A percentile compares a stretch with the other conserved stretches of the same genome.
Evolutionary conservation across 2,113 vertebrate species (phyloP).

Genomic region (Catharus fuscescens): DNA sequence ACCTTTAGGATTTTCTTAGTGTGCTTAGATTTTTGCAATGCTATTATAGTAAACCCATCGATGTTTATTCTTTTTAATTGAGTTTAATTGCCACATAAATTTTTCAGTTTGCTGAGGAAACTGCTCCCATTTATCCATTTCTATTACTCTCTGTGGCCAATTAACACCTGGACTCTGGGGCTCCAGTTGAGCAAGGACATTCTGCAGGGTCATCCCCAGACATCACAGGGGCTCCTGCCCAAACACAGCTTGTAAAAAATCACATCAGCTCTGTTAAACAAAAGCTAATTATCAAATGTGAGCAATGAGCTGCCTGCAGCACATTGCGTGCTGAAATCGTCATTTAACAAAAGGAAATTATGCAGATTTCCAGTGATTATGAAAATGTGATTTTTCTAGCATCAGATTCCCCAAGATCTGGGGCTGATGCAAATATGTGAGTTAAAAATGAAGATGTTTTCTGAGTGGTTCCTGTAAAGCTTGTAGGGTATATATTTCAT

Average conservation of each 20-base stretch:
- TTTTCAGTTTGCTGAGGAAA: constrained; percentile 8
- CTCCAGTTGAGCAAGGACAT: neutral
- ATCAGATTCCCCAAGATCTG: neutral
- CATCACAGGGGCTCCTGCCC: neutral
- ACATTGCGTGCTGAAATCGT: neutral
- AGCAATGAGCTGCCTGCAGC: neutral
- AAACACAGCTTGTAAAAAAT: neutral
- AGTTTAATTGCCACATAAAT: constrained; percentile 22
- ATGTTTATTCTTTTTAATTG: constrained; percentile 39
- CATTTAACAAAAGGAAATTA: constrained; percentile 19
- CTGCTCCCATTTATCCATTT: constrained; percentile 5
- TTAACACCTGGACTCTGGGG: neutral
- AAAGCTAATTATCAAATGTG: constrained; percentile 15
- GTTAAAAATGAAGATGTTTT: neutral
- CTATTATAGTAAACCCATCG: neutral
- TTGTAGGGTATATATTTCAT: neutral
- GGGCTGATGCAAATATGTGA: neutral
- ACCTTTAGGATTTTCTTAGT: neutral
- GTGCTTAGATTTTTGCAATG: neutral
- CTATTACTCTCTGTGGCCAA: neutral
- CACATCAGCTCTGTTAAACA: neutral
- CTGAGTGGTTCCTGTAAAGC: neutral
- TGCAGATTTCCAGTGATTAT: neutral
- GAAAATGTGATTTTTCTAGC: neutral
- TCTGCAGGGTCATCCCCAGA: neutral